Percentiles rank a stretch among this genome's conserved stretches.
phyloP scores from a whole-genome alignment of 2,797 vertebrate genomes.

The Pelobates cultripes region DNA sequence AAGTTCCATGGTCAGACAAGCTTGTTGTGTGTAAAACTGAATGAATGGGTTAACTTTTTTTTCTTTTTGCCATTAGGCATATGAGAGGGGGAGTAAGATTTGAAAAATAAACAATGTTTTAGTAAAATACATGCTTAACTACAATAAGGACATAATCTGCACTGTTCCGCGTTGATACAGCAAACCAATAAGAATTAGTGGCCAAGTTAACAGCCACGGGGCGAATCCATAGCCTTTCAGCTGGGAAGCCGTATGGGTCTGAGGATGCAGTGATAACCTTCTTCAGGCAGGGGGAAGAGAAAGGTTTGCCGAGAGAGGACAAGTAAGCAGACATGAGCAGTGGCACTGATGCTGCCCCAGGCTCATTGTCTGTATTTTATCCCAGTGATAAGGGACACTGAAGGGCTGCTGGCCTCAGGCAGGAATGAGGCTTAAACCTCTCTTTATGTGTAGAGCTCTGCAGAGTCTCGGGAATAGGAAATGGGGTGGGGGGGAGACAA shows the following conservation, averaged over 20 bases:
- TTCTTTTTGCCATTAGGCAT: neutral
- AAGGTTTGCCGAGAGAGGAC: constrained; percentile 10
- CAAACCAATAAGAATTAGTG: constrained; percentile 65
- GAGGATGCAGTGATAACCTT: constrained; percentile 53
- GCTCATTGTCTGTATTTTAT: constrained; percentile 68
- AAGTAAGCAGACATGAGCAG: constrained; percentile 20
- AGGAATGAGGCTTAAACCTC: constrained; percentile 67
- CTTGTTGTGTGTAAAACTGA: neutral
- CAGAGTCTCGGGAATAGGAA: constrained; percentile 55
- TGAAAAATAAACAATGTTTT: constrained; percentile 14
- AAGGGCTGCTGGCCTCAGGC: constrained; percentile 63
- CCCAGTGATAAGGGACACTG: constrained; percentile 69
- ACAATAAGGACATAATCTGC: constrained; percentile 64
- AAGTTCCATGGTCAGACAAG: too few relatives aligned
- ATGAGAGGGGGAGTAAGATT: neutral
- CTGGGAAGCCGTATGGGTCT: constrained; percentile 57
- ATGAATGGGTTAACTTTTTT: constrained; percentile 8
- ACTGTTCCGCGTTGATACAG: constrained; percentile 70
- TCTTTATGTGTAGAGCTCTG: constrained; percentile 59
- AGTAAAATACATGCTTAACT: constrained; percentile 42
- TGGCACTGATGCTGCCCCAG: constrained; percentile 57
- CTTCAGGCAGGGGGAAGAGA: constrained; percentile 36
- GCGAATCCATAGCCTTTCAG: constrained; percentile 65
- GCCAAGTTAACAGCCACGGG: constrained; percentile 68
- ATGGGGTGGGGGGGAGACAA: constrained; percentile 48